A percentile compares a stretch with the other conserved stretches of the same genome.
Conservation (phyloP, 2,888 invertebrate genomes). For the Onchidella celtica region DNA sequence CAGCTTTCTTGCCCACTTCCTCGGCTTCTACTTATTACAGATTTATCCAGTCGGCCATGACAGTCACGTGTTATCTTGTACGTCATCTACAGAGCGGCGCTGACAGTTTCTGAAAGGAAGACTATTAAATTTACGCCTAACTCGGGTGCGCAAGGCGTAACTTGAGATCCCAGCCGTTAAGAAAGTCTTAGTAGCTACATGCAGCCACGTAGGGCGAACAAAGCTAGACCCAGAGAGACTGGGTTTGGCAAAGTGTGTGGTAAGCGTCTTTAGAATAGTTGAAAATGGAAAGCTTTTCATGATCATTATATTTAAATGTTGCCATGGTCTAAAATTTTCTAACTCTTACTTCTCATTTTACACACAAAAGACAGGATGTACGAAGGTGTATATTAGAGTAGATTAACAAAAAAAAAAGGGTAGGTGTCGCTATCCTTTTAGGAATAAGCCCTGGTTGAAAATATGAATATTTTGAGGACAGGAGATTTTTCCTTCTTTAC, state of each 20-base stretch:
- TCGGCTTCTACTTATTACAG: conserved; percentile 20
- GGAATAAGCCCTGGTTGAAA: too few relatives aligned
- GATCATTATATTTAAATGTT: too few relatives aligned
- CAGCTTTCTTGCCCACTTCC: conserved; percentile 3
- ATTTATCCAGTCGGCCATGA: conserved; percentile 34
- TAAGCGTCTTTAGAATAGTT: neutral
- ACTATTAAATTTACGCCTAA: conserved; percentile 36
- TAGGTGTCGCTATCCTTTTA: too few relatives aligned
- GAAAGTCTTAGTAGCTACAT: neutral
- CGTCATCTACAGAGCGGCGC: conserved; percentile 19
- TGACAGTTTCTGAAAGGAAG: conserved; percentile 30
- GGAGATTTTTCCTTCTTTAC: too few relatives aligned
- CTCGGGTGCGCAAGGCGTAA: neutral
- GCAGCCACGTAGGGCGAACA: neutral
- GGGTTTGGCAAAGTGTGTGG: conserved; percentile 28
- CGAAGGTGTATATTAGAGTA: too few relatives aligned
- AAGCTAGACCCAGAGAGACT: neutral
- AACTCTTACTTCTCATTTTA: too few relatives aligned
- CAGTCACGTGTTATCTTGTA: conserved; percentile 22
- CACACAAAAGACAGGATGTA: too few relatives aligned
- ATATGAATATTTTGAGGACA: too few relatives aligned
- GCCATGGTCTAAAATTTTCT: too few relatives aligned
- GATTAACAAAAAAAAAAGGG: too few relatives aligned
- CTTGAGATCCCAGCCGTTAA: conserved; percentile 5
- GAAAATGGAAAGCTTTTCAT: neutral